Evolutionary conservation across 2,113 vertebrate genomes (phyloP), one percentile per base, ranked within the genome.

Genomic region (Talpa occidentalis): DNA sequence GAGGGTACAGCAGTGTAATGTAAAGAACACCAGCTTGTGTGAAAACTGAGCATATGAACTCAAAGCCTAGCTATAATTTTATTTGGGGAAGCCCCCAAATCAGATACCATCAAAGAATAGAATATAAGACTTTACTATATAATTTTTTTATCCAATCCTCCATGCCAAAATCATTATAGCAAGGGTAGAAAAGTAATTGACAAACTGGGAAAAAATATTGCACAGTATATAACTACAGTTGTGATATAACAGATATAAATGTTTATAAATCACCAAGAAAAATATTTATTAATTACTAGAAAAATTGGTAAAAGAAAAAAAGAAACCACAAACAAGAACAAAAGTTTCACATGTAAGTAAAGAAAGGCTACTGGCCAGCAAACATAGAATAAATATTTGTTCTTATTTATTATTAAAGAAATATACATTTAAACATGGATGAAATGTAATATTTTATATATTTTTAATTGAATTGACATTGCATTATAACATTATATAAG

Each of bases 111-210:
- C 52, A 93, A 78, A 64, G 37, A 56, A 59, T 17, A 76, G n/a
- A 52, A 24, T 35, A 9, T 10, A 78, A 56, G 24, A 70, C 40
- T 77, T 88, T 94, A 81, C 37, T 37, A 30, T 6, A 60, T 40
- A 32, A 6, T 35, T 93, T 56, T 86, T 85, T 74, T 54, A 69
- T 10, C 16, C 49, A 88, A 79, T 22, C 5, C 11, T 88, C 2
- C 37, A 42, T 82, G 40, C 22, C 44, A 94, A 79, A 95, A 56
- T 44, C 19, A 42, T 83, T 56, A 40, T 80, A 81, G 10, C 35
- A 93, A 59, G 44, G 5, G 88, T 73, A 77, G 77, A 92, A 89
- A 87, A 21, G 64, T 59, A 93, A 86, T 72, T 47, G 79, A 40
- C 17, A 82, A 86, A 82, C 2, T 79, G 24, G 44, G 19, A 69